Evolutionary conservation across 2,888 invertebrate genomes (phyloP), one percentile per base, ranked within the genome.

Genomic region (Chymomyza fuscimana): DNA sequence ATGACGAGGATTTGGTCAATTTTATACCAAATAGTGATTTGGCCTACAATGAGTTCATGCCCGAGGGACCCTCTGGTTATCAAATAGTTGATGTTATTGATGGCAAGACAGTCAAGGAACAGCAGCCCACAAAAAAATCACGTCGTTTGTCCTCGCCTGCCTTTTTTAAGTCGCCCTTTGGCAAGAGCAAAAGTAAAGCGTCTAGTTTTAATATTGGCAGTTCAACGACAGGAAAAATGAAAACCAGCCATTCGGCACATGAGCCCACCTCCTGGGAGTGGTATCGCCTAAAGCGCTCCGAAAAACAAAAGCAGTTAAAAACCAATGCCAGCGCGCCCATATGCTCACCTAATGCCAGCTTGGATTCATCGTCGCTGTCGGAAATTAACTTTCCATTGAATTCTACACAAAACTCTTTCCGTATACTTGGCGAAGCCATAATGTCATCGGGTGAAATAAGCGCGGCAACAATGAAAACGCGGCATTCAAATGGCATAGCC

Each of bases 91-190:
- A 84, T 51, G 73, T 75, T 4, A 67, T 77, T 0, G 79, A 81
- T 36, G 74, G 75, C 4, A 82, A 85, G 65, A 61, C 80, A 29
- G 80, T 58, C 15, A 6, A 76, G 12, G 64, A 76, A 56, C 65
- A 59, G 62, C 79, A 66, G 2, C 67, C 67, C n/a, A 84, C 77
- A 64, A 89, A 92, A 12, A 94, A 93, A 79, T 92, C 93, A 1
- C 91, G 94, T 52, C 92, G 94, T 60, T 86, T 94, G 15, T 94
- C 94, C 6, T 94, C 94, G 54, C 94, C 94, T 1, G 93, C 93
- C 0, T 94, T 94, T 80, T 90, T 94, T 32, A 93, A 94, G 81
- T 90, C 92, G 12, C 93, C 94, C 0, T 90, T 94, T 56, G 93
- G 93, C 79, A 92, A 94, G 72, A 93, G 92, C 81, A 76, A 88